Base-by-base conservation (phyloP, 2,797 vertebrate genomes). In the Mallotus villosus region DNA sequence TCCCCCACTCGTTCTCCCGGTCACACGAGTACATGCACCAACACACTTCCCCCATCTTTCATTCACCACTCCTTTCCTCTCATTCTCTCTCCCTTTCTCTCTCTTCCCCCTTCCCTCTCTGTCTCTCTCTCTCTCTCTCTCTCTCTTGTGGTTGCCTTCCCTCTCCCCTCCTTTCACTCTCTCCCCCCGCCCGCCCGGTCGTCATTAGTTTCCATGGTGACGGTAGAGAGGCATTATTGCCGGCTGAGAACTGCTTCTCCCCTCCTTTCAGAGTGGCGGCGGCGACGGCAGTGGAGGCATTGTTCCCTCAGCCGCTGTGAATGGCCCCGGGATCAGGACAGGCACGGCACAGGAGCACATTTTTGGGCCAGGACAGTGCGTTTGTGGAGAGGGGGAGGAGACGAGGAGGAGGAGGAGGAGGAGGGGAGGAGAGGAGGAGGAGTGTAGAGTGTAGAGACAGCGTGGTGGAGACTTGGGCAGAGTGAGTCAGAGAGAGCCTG, bases 141-240 rank as follows among this genome's bases (percentile, higher is more conserved):
- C 63, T 5, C 63, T 16, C 66, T 27, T 24, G 22, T 59, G 16
- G 25, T 63, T 46, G 25, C 70, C 14, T 67, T 22, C 73, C 16
- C 64, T 8, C 46, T 59, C 22, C 60, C 27, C 69, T 5, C 55
- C n/a, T 9, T 29, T 71, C 29, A 63, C 72, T 71, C 68, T 70
- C 78, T 74, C 73, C 78, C 58, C 72, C 74, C 77, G 57, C 61
- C 76, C 74, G 79, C 85, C 70, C 77, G 89, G 86, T 86, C 82
- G 89, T 92, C 93, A 92, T 94, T 94, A 92, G 94, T 96, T 95
- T 93, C 95, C 94, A 94, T 95, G 94, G 95, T 80, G 93, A 97
- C 93, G 85, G 80, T 74, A 85, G 89, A 85, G 91, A 90, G 91
- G 95, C 94, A 94, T 96, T 96, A 94, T 93, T 86, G 90, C 86